Evolutionary conservation across 2,888 invertebrate genomes (phyloP).

Genomic region (Acanthopleura granulata): DNA sequence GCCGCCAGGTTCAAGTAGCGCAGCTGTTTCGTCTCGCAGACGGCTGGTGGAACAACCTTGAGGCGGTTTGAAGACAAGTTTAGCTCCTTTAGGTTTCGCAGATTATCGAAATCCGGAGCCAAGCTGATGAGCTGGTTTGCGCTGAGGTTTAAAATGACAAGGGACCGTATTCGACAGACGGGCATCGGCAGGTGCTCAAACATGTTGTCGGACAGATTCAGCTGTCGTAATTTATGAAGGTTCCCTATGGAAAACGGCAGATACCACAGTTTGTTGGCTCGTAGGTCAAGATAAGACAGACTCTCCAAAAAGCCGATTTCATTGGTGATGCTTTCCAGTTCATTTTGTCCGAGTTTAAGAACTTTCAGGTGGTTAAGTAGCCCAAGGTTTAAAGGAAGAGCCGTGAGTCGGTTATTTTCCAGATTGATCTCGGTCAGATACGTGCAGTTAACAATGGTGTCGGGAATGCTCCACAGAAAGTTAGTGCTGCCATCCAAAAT

Average conservation of each 20-base stretch:
- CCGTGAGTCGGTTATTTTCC: constrained; percentile 48
- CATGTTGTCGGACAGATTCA: constrained; percentile 60
- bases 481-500: constrained; percentile 56
- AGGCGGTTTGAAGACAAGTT: constrained; percentile 60
- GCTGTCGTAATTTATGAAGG: constrained; percentile 48
- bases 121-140: constrained; percentile 57
- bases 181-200: constrained; percentile 62
- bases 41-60: constrained; percentile 46
- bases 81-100: constrained; percentile 54
- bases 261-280: constrained; percentile 62
- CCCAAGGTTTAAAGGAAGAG: constrained; percentile 45
- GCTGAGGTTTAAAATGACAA: constrained; percentile 44
- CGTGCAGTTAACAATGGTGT: constrained; percentile 62
- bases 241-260: constrained; percentile 59
- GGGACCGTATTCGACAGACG: constrained; percentile 48
- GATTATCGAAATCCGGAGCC: constrained; percentile 56
- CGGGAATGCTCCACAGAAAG: constrained; percentile 51
- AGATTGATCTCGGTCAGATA: constrained; percentile 52
- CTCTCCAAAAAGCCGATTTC: constrained; percentile 56
- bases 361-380: constrained; percentile 39
- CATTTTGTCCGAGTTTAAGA: constrained; percentile 57
- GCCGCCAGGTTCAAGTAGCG: constrained; percentile 52
- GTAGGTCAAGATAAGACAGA: constrained; percentile 57
- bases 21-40: constrained; percentile 48
- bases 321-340: constrained; percentile 60